Percentiles rank a stretch among this genome's conserved stretches.
Conservation (phyloP, 1,140 invertebrate genomes). For the Sesamia nonagrioides region DNA sequence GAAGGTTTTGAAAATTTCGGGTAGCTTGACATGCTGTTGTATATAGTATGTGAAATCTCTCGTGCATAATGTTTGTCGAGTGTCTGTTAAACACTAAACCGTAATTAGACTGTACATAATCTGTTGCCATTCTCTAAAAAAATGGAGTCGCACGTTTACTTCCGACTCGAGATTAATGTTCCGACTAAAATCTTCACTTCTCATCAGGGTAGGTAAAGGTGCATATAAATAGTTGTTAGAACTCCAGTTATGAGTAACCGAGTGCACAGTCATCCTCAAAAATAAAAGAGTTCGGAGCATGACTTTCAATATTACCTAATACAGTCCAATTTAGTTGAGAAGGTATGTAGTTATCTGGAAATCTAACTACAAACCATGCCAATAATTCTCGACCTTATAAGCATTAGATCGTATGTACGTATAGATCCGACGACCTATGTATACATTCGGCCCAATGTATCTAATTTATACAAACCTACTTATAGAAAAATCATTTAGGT, state of each 20-base stretch:
- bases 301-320: not conserved
- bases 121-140: not conserved
- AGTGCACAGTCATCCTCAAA: not conserved
- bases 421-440: too few relatives aligned
- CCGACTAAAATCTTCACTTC: slow-evolving; percentile 10
- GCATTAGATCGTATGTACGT: too few relatives aligned
- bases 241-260: not conserved
- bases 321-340: not conserved
- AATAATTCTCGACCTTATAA: not conserved
- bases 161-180: slow-evolving; percentile 4
- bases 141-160: slow-evolving; percentile 3
- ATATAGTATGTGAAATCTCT: not conserved
- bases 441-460: too few relatives aligned
- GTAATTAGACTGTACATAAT: slow-evolving; percentile 16
- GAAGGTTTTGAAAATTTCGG: too few relatives aligned
- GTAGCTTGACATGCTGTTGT: too few relatives aligned
- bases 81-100: not conserved
- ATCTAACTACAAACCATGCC: not conserved
- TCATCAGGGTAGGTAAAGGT: slow-evolving; percentile 21
- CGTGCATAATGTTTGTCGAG: not conserved
- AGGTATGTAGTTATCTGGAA: too few relatives aligned
- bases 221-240: not conserved
- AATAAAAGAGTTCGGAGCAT: not conserved
- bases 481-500: too few relatives aligned
- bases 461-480: too few relatives aligned